phyloP scores from a whole-genome alignment of 1,140 invertebrate genomes.

The Euura saliciscinereae region DNA sequence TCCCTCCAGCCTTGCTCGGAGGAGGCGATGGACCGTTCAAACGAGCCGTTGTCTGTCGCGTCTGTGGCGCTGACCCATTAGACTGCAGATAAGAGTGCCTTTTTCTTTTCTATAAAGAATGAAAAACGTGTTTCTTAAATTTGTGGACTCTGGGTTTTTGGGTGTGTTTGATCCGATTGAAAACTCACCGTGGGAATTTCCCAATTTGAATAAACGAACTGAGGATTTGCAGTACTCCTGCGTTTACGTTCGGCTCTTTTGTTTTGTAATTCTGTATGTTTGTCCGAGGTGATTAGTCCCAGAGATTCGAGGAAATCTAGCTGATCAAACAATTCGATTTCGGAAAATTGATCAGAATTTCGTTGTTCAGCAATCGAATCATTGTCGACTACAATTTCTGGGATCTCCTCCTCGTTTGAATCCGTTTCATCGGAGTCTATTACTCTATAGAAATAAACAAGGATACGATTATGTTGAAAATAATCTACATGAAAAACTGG shows the following conservation, averaged over 20 bases:
- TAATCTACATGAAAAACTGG: neutral
- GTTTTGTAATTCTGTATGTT: slow-evolving; percentile 58
- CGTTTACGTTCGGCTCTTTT: slow-evolving; percentile 61
- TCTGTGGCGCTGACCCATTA: slow-evolving; percentile 57
- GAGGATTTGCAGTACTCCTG: slow-evolving; percentile 62
- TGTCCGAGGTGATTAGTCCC: slow-evolving; percentile 54
- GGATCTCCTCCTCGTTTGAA: slow-evolving; percentile 45
- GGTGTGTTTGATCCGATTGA: slow-evolving; percentile 26
- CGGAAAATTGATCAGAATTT: neutral
- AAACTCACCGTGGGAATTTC: slow-evolving; percentile 46
- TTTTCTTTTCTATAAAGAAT: slow-evolving; percentile 55
- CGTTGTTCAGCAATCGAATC: slow-evolving; percentile 31
- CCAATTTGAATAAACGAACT: slow-evolving; percentile 61
- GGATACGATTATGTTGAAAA: slow-evolving; percentile 10
- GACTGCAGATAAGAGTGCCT: slow-evolving; percentile 55
- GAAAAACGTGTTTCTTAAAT: slow-evolving; percentile 22
- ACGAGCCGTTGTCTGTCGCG: slow-evolving; percentile 56
- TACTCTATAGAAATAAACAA: slow-evolving; percentile 27
- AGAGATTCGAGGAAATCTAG: slow-evolving; percentile 50
- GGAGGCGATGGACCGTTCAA: slow-evolving; percentile 51
- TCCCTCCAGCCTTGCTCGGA: slow-evolving; percentile 30
- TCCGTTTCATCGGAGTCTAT: slow-evolving; percentile 40
- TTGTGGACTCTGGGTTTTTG: neutral
- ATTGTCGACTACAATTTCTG: slow-evolving; percentile 41
- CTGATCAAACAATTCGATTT: slow-evolving; percentile 23